Percentiles rank a stretch among this genome's conserved stretches.
These are phyloP conservation scores for Chrysemys picta DNA, from an alignment of 2,113 vertebrate genomes.

Conservation along the genomic window DNA sequence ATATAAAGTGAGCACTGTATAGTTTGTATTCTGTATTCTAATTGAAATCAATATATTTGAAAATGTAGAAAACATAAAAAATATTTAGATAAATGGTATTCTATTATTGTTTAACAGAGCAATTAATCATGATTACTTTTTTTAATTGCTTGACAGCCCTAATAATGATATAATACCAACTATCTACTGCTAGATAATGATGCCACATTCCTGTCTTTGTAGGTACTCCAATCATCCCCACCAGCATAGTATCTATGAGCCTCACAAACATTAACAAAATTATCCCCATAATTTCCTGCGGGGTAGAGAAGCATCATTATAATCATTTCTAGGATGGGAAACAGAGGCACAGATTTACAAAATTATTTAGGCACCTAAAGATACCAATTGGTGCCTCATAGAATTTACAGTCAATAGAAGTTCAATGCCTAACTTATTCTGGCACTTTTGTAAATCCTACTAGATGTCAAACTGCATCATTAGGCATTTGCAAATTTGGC, in stretches of 20 bases:
- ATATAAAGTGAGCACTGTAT: no score
- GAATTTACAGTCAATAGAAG: background rate
- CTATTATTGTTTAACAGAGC: no score
- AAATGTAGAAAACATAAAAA: no score
- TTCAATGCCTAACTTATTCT: background rate
- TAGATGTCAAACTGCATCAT: background rate
- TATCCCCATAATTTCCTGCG: background rate
- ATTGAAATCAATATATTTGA: no score
- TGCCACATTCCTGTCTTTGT: fast-evolving
- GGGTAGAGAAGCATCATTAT: background rate
- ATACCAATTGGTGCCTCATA: background rate
- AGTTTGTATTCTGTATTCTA: no score
- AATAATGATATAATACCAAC: no score
- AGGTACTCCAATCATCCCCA: background rate
- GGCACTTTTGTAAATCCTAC: background rate
- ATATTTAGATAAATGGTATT: no score
- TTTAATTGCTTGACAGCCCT: no score
- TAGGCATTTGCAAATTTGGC: background rate
- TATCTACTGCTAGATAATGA: background rate
- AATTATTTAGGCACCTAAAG: background rate
- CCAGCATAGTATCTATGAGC: background rate
- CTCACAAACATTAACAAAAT: background rate
- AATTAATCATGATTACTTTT: no score
- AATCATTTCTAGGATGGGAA: background rate
- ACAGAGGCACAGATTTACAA: background rate